Base-by-base conservation (phyloP, 2,797 vertebrate species). In the Rhinogobio ventralis region DNA sequence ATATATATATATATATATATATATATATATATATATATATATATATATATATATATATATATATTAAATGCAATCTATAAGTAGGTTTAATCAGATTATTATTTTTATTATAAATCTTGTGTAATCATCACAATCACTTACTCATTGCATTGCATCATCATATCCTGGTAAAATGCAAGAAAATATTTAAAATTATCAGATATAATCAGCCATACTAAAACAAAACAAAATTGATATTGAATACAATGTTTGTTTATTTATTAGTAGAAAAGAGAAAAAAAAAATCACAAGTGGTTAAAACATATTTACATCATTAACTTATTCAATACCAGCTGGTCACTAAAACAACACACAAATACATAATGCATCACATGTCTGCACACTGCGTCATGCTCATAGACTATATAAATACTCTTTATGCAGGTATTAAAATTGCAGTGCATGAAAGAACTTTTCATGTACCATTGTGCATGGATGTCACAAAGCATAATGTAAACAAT, bases 401-500 rank as follows among this genome's bases (percentile, higher is more conserved):
- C 73, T 79, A 60, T 62, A 28, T 60, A 67, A 55, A 76, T 28
- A 42, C n/a, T 39, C 6, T 71, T 45, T 25, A 82, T 17, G 5
- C n/a, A 51, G 14, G 25, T 25, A 53, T 67, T 30, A 42, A 2
- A 20, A 20, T 28, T 83, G 42, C 81, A 51, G 13, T 51, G 33
- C 5, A 53, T 67, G 13, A 8, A 79, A 60, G 23, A 73, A 46
- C 53, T 53, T 76, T 39, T 42, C 39, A 2, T 49, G 23, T 49
- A 36, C 30, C 39, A 42, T 86, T 74, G 78, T 83, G 66, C 19
- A 79, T 60, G 33, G 76, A 39, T 78, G 28, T 67, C 51, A 84
- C 82, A 84, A 69, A 72, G 62, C 46, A 67, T 66, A 79, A 82
- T 79, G 57, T 85, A 85, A 82, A 87, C 86, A 85, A 30, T 66